Base-by-base conservation (phyloP, 2,888 invertebrate species). In the Latrodectus elegans region DNA sequence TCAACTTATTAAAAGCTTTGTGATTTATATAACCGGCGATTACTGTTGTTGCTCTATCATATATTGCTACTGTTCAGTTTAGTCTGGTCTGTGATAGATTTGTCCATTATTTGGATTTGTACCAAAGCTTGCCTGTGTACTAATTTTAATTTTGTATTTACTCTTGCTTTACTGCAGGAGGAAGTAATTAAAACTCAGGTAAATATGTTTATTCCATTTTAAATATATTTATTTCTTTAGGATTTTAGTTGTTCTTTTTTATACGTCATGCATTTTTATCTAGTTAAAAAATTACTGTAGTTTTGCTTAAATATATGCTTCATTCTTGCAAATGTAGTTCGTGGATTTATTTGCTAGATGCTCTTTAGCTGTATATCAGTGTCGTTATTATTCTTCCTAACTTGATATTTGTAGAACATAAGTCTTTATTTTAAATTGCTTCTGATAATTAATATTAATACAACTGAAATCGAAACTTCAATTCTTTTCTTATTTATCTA, bases 141-240 rank as follows among this genome's bases (percentile, higher is more conserved):
- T 87, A 87, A 87, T 81, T 73, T n/a, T 65, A 49, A 72, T 88
- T 84, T 88, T 88, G 22, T 81, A 17, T 88, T 88, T 88, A 68
- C 84, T 84, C 82, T 88, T 88, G 88, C 88, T 83, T 80, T 75
- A 79, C 88, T 84, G 81, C 84, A 88, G 88, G 88, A 88, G 84
- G 88, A 88, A 88, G 79, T 88, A 84, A 81, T 81, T 76, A 88
- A 84, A 76, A 83, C 84, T 17, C 88, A 88, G 88, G 88, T 88
- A 84, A 88, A 64, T 88, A 78, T 84, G 71, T 60, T 60, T 60
- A 60, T 60, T 60, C 12, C 60, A 12, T 60, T n/a, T 60, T 60
- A 60, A n/a, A 60, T 60, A 60, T 60, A 60, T 15, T 38, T 60
- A 60, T 60, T 60, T n/a, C 12, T 15, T 10, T 68, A 68, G 26